Evolutionary conservation across 35 echinoderm and acorn worm species (phyloP), one percentile per base, ranked within the genome.

Genomic region (Apostichopus parvimensis): DNA sequence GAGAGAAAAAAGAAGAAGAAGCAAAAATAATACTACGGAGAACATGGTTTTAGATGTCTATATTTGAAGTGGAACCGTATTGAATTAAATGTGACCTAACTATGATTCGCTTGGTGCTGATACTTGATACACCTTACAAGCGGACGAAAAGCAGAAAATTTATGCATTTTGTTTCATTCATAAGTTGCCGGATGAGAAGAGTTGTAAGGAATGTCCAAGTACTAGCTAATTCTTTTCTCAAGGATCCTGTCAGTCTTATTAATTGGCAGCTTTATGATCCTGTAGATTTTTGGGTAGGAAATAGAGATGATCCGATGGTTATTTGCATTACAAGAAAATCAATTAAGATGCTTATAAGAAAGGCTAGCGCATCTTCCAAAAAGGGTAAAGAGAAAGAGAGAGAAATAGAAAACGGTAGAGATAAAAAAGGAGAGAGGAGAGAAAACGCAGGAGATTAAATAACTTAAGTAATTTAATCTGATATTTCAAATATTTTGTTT

Each of bases 91-190:
- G 71, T 75, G 71, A 22, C 71, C 71, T 75, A 20, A n/a, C 71
- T 20, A 75, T 75, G 71, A 75, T 75, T 75, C 71, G 71, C 71
- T 75, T 13, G 20, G 4, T 75, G 14, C 15, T 7, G 71, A 75
- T 75, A 75, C 71, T 75, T 75, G 71, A 75, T 17, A 75, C 64
- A 68, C 64, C 64, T 68, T 22, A 75, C 13, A 75, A 7, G 6
- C 17, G 18, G 17, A 75, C 71, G 15, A 22, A 75, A 75, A n/a
- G 71, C 71, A 75, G 20, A 75, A 75, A 75, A 75, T 75, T 75
- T 75, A 75, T 75, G 71, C 71, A 75, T 20, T 45, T 68, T 75
- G 71, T 75, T 75, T 75, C 71, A 75, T 75, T 75, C 71, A 75
- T 75, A 75, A 75, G 71, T 22, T 75, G 71, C 71, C 11, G 18